phyloP scores from a whole-genome alignment of 2,113 vertebrate species.

The Colinus virginianus region DNA sequence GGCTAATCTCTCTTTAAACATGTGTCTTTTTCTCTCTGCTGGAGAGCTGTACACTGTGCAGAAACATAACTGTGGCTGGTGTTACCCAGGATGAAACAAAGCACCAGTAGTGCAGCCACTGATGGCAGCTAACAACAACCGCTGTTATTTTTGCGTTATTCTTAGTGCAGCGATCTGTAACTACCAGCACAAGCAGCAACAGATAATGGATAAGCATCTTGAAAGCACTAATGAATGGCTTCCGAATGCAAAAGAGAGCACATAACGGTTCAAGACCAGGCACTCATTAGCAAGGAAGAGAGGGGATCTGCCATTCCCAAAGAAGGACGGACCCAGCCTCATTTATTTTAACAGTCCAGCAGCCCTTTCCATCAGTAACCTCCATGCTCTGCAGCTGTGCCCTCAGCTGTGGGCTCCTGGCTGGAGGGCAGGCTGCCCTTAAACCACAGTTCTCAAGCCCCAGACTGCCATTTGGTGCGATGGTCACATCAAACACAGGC shows the following conservation, averaged over 20 bases:
- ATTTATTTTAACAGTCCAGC: accelerated
- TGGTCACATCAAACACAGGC: background rate
- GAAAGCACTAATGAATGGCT: background rate
- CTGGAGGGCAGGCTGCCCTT: background rate
- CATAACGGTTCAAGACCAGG: accelerated
- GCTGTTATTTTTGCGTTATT: background rate
- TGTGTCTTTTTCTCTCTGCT: accelerated
- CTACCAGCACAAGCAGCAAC: background rate
- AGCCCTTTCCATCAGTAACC: background rate
- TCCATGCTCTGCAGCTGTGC: background rate
- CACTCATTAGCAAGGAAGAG: background rate
- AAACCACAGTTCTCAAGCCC: background rate
- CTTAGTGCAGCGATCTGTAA: background rate
- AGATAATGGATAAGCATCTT: background rate
- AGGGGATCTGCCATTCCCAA: background rate
- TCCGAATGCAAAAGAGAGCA: background rate
- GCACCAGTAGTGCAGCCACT: background rate
- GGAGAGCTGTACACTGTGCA: background rate
- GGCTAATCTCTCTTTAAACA: background rate
- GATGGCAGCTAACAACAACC: background rate
- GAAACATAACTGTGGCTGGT: background rate
- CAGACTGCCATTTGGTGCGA: background rate
- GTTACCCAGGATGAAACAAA: background rate
- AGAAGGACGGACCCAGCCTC: background rate
- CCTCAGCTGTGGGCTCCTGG: background rate